phyloP scores from a whole-genome alignment of 2,113 vertebrate genomes.

The Antidorcas marsupialis region DNA sequence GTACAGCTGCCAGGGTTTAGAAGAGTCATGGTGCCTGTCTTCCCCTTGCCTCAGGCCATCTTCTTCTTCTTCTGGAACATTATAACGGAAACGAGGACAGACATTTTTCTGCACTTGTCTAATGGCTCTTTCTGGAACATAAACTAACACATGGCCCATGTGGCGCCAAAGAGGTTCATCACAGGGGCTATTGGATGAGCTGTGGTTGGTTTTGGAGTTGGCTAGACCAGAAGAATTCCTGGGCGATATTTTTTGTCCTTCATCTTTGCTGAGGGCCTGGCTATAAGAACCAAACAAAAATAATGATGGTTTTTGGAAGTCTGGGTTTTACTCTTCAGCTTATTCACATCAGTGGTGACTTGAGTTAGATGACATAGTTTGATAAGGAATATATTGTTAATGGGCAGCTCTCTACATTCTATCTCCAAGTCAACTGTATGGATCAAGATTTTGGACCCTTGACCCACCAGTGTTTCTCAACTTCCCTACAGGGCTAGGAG shows the following conservation, averaged over 20 bases:
- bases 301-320: constrained; percentile 44
- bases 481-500: background rate
- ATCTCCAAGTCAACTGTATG: background rate
- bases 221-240: constrained; percentile 9
- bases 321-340: background rate
- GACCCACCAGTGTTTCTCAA: background rate
- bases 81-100: constrained; percentile 25
- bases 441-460: background rate
- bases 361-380: background rate
- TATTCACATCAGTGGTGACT: background rate
- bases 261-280: constrained; percentile 2
- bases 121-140: background rate
- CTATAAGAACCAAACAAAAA: constrained; percentile 24
- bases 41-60: background rate
- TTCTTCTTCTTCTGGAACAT: background rate
- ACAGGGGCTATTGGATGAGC: background rate
- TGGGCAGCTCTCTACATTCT: background rate
- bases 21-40: constrained; percentile 18
- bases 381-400: background rate
- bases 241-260: background rate
- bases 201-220: constrained; percentile 13
- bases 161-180: background rate
- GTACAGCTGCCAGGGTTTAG: constrained; percentile 9
- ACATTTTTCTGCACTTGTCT: background rate
- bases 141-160: background rate